Percentiles rank a stretch among this genome's conserved stretches.
phyloP scores from a whole-genome alignment of 35 echinoderm and acorn worm species.

The Eucidaris tribuloides region DNA sequence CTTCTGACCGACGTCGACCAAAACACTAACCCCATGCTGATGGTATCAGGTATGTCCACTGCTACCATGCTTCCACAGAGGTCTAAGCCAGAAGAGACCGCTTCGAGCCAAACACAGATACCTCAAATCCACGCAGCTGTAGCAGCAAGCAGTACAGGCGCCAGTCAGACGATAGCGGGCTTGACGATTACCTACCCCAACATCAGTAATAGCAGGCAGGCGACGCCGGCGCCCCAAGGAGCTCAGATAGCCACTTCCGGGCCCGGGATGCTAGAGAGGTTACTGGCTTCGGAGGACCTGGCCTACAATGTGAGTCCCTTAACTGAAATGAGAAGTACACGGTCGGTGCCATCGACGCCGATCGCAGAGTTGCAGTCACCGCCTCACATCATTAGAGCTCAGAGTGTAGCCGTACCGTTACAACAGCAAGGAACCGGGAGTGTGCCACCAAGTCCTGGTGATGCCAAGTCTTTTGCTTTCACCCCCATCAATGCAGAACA shows the following conservation, averaged over 20 bases:
- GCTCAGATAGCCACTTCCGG: not conserved
- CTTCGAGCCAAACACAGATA: not conserved
- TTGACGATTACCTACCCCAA: too few relatives aligned
- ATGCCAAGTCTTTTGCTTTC: constrained; percentile 30
- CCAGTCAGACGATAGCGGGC: not conserved
- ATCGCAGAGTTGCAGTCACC: constrained; percentile 15
- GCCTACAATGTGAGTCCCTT: not conserved
- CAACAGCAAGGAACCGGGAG: constrained; percentile 46
- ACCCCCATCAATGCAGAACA: constrained; percentile 22
- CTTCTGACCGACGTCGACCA: not conserved
- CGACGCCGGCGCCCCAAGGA: not conserved
- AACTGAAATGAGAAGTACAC: not conserved
- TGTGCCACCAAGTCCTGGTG: constrained; percentile 31
- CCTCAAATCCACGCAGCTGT: not conserved
- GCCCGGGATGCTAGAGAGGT: constrained; percentile 10
- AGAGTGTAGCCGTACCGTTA: constrained; percentile 31
- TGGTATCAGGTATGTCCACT: constrained; percentile 61
- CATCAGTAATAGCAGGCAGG: not conserved
- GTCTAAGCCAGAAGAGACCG: constrained; percentile 4
- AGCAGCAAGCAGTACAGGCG: not conserved
- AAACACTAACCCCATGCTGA: constrained; percentile 34
- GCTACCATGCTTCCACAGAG: constrained; percentile 54
- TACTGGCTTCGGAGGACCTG: not conserved
- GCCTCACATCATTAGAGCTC: not conserved
- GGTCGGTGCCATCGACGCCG: not conserved